Conservation (phyloP, 2,888 invertebrate genomes). For the Leptinotarsa tumamoca region DNA sequence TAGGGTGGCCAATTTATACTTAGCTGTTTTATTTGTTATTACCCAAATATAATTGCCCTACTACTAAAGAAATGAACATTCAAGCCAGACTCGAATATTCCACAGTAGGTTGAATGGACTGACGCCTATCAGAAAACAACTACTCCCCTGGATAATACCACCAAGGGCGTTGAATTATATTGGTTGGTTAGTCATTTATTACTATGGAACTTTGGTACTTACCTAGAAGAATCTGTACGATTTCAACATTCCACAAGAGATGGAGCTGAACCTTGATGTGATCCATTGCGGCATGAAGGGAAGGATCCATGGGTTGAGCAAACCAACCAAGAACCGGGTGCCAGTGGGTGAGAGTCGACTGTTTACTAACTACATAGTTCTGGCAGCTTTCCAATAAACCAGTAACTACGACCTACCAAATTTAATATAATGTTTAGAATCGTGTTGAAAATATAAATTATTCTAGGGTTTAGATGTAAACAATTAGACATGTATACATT, state of each 20-base stretch:
- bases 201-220: constrained; percentile 31
- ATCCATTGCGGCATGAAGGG: constrained; percentile 71
- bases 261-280: constrained; percentile 69
- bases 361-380: constrained; percentile 90
- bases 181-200: too few species aligned
- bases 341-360: constrained; percentile 95
- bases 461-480: not conserved
- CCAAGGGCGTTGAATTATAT: too few species aligned
- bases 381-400: constrained; percentile 90
- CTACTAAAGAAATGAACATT: too few species aligned
- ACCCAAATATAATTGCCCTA: too few species aligned
- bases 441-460: not conserved
- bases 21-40: too few species aligned
- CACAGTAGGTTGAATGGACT: too few species aligned
- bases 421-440: not conserved
- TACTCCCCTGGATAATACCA: too few species aligned
- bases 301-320: constrained; percentile 71
- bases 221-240: constrained; percentile 72
- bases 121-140: too few species aligned
- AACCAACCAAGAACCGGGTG: constrained; percentile 99
- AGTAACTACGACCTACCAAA: constrained; percentile 82
- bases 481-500: too few species aligned
- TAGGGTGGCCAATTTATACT: too few species aligned
- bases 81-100: too few species aligned
- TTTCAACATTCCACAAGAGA: constrained; percentile 69